A percentile compares a stretch with the other conserved stretches of the same genome.
These are phyloP conservation scores for Catocala nupta DNA, from an alignment of 2,888 invertebrate genomes.

Conservation along the genomic window DNA sequence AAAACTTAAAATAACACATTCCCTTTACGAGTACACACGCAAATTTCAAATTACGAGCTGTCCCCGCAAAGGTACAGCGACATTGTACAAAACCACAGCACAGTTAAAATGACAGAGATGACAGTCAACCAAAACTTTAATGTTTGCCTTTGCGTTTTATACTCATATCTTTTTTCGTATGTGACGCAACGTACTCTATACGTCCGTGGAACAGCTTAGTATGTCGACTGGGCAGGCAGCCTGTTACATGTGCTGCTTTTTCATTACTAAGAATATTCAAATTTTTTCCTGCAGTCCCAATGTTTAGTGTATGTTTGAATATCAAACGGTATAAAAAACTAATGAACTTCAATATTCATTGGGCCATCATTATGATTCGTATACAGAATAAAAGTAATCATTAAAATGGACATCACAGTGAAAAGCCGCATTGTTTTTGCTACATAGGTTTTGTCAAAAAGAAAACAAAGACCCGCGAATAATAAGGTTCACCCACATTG, in stretches of 20 bases:
- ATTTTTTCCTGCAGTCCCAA: no score
- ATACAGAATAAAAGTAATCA: conserved; percentile 5
- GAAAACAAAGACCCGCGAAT: conserved; percentile 32
- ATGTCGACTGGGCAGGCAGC: neutral
- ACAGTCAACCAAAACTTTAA: conserved; percentile 53
- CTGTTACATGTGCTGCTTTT: conserved; percentile 5
- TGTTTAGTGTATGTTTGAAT: no score
- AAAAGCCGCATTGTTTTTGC: conserved; percentile 21
- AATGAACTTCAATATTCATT: neutral
- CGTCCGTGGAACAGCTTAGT: conserved; percentile 24
- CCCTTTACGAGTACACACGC: conserved; percentile 59
- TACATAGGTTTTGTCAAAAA: conserved; percentile 21
- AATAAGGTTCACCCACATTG: conserved; percentile 44
- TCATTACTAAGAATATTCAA: neutral
- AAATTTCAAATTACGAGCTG: conserved; percentile 63
- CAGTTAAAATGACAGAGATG: conserved; percentile 57
- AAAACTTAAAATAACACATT: conserved; percentile 48
- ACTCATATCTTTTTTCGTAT: conserved; percentile 38
- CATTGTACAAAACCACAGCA: conserved; percentile 56
- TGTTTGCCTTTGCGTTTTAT: conserved; percentile 46
- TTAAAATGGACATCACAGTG: conserved; percentile 6
- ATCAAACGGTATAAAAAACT: no score
- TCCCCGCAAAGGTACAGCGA: conserved; percentile 50
- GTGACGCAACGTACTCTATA: conserved; percentile 32
- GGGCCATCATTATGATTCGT: no score